Conservation (phyloP, 2,113 vertebrate genomes). For the Pyrgilauda ruficollis region DNA sequence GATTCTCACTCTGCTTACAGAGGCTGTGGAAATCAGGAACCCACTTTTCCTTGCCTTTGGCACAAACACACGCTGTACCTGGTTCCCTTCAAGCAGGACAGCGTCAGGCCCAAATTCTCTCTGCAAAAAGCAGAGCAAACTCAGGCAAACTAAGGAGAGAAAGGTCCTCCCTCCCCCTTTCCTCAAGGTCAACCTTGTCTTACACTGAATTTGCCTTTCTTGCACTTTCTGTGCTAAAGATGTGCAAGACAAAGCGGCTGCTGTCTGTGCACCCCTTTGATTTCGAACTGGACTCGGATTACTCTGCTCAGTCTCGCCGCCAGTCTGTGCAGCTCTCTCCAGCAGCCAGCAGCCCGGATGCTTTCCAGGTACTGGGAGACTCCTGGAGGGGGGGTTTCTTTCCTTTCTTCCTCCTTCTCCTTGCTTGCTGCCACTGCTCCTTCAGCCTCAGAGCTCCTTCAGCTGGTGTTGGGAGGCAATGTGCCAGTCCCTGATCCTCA, state of each 20-base stretch:
- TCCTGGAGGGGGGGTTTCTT: background rate
- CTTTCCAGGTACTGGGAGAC: constrained; percentile 67
- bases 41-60: background rate
- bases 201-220: background rate
- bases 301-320: constrained; percentile 60
- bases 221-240: constrained; percentile 49
- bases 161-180: background rate
- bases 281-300: constrained; percentile 80
- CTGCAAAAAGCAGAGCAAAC: background rate
- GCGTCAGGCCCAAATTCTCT: accelerated
- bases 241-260: constrained; percentile 83
- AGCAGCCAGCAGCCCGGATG: background rate
- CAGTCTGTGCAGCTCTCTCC: constrained; percentile 65
- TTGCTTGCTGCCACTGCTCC: background rate
- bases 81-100: background rate
- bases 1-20: background rate
- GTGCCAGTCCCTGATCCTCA: background rate
- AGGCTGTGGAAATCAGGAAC: background rate
- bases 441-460: background rate
- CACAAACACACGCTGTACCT: accelerated
- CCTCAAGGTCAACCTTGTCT: background rate
- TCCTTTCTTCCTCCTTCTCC: background rate
- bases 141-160: background rate
- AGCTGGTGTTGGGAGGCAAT: background rate
- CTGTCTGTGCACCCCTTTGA: constrained; percentile 84